Evolutionary conservation across 2,797 vertebrate species (phyloP).

Genomic region (Setipinna tenuifilis): DNA sequence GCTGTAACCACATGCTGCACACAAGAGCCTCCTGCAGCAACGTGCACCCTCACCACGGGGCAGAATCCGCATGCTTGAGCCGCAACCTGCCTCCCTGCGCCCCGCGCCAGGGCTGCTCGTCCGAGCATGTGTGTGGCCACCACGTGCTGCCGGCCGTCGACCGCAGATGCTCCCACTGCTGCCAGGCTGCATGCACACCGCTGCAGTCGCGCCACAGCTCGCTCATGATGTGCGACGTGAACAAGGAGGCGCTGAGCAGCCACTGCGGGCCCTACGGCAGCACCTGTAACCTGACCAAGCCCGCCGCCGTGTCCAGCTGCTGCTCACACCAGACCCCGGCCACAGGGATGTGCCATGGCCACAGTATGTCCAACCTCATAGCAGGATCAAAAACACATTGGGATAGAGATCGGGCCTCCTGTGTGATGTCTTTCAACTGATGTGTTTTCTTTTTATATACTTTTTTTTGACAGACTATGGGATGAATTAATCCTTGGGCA

Average conservation of each 20-base stretch:
- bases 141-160: background rate
- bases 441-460: background rate
- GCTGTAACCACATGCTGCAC: background rate
- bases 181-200: background rate
- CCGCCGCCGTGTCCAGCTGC: background rate
- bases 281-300: background rate
- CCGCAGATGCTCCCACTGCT: background rate
- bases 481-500: background rate
- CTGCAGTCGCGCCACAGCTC: slow-evolving; percentile 24
- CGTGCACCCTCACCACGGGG: background rate
- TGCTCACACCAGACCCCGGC: background rate
- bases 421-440: background rate
- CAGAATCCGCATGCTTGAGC: background rate
- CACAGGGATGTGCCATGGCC: background rate
- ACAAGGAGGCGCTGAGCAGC: background rate
- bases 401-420: background rate
- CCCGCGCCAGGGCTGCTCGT: background rate
- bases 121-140: background rate
- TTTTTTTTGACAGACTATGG: background rate
- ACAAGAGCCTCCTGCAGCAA: background rate
- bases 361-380: background rate
- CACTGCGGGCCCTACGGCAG: background rate
- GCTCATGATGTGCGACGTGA: background rate
- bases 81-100: background rate
- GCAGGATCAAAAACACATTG: background rate